Conservation (phyloP, 2,888 invertebrate genomes). For the Lypha dubia region DNA sequence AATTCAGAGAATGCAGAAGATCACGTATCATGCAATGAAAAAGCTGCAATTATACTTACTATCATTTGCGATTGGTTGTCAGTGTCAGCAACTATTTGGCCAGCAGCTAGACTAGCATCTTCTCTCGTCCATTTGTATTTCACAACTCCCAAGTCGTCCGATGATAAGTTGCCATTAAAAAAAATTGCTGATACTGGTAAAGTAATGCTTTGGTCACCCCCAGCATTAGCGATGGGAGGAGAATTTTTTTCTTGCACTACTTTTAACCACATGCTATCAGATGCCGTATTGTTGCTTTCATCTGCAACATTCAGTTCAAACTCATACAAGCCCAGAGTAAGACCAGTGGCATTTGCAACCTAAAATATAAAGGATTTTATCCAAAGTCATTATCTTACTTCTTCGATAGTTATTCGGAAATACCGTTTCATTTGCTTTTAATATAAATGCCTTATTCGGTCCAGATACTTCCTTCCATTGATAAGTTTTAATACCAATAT, state of each 20-base stretch:
- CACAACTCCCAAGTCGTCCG: constrained; percentile 93
- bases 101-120: constrained; percentile 91
- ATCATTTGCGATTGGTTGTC: constrained; percentile 91
- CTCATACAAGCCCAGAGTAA: constrained; percentile 93
- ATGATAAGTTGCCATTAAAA: constrained; percentile 93
- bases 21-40: not conserved
- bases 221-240: constrained; percentile 94
- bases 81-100: constrained; percentile 90
- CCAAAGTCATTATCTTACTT: not conserved
- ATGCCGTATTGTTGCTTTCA: constrained; percentile 92
- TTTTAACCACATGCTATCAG: constrained; percentile 88
- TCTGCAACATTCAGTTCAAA: constrained; percentile 93
- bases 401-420: constrained; percentile 1
- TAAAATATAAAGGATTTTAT: constrained; percentile 59
- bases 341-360: constrained; percentile 90
- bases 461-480: constrained; percentile 92
- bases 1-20: constrained; percentile 73
- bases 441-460: constrained; percentile 86
- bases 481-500: constrained; percentile 91
- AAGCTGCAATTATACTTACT: constrained; percentile 82
- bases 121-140: constrained; percentile 93
- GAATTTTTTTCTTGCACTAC: constrained; percentile 96
- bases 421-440: constrained; percentile 85
- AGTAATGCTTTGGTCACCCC: constrained; percentile 91
- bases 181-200: constrained; percentile 90